Base-by-base conservation (phyloP, 2,888 invertebrate species). In the Agrenia bidenticulata region DNA sequence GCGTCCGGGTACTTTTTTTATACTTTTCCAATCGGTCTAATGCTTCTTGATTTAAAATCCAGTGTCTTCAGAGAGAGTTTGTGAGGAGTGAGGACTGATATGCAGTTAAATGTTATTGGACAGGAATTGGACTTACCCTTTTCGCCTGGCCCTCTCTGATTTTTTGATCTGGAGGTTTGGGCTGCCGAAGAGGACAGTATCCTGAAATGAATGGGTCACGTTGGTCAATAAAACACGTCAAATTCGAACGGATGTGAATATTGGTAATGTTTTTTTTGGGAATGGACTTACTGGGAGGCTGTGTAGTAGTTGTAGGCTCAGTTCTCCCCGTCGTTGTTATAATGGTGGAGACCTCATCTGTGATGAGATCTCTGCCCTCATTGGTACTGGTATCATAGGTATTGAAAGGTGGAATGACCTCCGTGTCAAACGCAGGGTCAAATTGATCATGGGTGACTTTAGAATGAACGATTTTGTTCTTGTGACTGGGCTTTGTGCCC, bases 101-200 rank as follows among this genome's bases (percentile, higher is more conserved):
- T 7, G n/a, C n/a, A n/a, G n/a, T n/a, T n/a, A n/a, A n/a, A n/a
- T n/a, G n/a, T n/a, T n/a, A n/a, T n/a, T n/a, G n/a, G n/a, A 45
- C n/a, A 45, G 45, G n/a, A n/a, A 32, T 32, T 32, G 11, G 4
- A 32, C 86, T 87, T 81, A 92, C 93, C 83, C 93, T 83, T 81
- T 89, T 89, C 73, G 90, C 90, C 77, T 89, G 89, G 57, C 92
- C 92, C 83, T 91, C 91, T 77, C 88, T 86, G 77, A 93, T 91
- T 76, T 88, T 88, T 81, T 92, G 91, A 80, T 90, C 89, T 72
- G 88, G 87, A 78, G 89, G 89, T 78, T 89, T 88, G 45, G 90
- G 88, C 75, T 91, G 87, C 81, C 90, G 90, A 57, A 90, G 89
- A 61, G 90, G 88, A 79, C 92, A 93, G 78, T 88, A 92, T 79